Percentiles rank a stretch among this genome's conserved stretches.
Conservation (phyloP, 2,113 vertebrate species). For the Hirundichthys speculiger region DNA sequence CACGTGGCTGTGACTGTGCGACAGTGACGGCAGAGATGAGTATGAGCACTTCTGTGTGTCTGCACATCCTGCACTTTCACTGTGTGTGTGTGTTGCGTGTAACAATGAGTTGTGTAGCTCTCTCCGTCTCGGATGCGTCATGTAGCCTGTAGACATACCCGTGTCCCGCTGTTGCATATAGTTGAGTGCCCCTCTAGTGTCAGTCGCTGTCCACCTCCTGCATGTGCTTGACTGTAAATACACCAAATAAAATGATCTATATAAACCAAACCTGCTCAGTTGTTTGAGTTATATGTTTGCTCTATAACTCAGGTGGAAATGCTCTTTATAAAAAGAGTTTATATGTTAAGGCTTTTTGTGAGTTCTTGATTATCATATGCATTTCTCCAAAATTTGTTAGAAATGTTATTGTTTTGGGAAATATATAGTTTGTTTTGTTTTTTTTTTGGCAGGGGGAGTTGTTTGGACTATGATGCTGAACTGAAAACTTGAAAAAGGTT, state of each 20-base stretch:
- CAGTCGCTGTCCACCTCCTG: slow-evolving; percentile 77
- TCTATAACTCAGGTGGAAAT: neutral
- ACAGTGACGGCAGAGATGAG: slow-evolving; percentile 58
- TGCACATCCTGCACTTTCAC: slow-evolving; percentile 67
- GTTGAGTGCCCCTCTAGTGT: slow-evolving; percentile 71
- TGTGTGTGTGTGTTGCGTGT: slow-evolving; percentile 44
- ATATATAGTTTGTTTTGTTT: too few relatives aligned
- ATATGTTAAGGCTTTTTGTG: too few relatives aligned
- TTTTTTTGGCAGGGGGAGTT: too few relatives aligned
- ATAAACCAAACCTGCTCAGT: slow-evolving; percentile 52
- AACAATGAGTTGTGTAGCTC: slow-evolving; percentile 56
- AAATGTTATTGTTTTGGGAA: too few relatives aligned
- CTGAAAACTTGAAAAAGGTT: too few relatives aligned
- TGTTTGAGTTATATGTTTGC: slow-evolving; percentile 11
- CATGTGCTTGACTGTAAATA: slow-evolving; percentile 88
- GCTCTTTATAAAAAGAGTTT: neutral
- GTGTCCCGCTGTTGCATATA: slow-evolving; percentile 71
- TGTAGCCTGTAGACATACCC: slow-evolving; percentile 71
- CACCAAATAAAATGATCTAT: slow-evolving; percentile 79
- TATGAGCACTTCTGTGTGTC: slow-evolving; percentile 49
- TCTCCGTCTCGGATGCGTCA: slow-evolving; percentile 73
- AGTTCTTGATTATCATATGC: too few relatives aligned
- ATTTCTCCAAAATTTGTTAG: too few relatives aligned
- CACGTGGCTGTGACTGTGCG: too few relatives aligned
- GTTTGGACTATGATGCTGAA: too few relatives aligned